These are phyloP conservation scores for Diabrotica balteata DNA, from an alignment of 2,888 invertebrate species.

Conservation along the genomic window DNA sequence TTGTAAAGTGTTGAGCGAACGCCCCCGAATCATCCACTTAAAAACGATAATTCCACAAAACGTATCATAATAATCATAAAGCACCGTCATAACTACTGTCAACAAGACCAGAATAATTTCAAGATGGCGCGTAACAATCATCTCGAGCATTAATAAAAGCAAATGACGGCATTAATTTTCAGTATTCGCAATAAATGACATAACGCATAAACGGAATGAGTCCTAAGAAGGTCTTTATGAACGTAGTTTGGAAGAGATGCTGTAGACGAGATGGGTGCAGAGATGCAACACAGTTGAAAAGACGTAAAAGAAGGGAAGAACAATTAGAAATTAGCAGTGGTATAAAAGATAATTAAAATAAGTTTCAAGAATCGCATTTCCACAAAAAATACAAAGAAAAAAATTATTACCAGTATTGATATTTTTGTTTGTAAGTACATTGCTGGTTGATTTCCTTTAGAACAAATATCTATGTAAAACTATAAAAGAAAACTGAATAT, in stretches of 20 bases:
- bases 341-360: too few relatives aligned
- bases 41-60: constrained; percentile 25
- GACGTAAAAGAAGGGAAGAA: constrained; percentile 5
- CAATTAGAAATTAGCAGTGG: neutral
- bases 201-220: constrained; percentile 32
- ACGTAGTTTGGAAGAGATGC: constrained; percentile 22
- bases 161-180: constrained; percentile 33
- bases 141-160: constrained; percentile 31
- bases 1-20: too few relatives aligned
- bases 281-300: constrained; percentile 20
- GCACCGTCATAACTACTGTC: constrained; percentile 29
- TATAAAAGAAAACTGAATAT: too few relatives aligned
- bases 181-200: constrained; percentile 32
- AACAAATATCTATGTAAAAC: too few relatives aligned
- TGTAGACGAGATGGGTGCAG: constrained; percentile 12
- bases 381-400: too few relatives aligned
- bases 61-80: constrained; percentile 29
- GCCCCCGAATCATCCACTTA: neutral
- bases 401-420: too few relatives aligned
- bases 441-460: too few relatives aligned
- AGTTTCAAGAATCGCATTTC: too few relatives aligned
- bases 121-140: constrained; percentile 34
- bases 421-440: too few relatives aligned
- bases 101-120: constrained; percentile 35
- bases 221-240: constrained; percentile 35